Evolutionary conservation across 2,888 invertebrate species (phyloP).

Genomic region (Geophilus truncorum): DNA sequence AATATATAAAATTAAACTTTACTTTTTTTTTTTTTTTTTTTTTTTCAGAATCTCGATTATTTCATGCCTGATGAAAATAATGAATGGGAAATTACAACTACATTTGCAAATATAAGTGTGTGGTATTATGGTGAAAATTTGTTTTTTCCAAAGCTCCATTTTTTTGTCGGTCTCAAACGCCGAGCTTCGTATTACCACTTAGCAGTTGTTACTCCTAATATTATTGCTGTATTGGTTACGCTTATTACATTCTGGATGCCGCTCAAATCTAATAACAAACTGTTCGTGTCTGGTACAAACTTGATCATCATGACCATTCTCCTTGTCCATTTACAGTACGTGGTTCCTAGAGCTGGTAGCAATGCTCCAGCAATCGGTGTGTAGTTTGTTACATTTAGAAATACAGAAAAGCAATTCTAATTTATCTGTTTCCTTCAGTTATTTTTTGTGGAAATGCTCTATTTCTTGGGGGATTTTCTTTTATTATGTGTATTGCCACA

Average conservation of each 20-base stretch:
- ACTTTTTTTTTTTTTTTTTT: too few relatives aligned
- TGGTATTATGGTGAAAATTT: not conserved
- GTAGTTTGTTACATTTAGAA: not conserved
- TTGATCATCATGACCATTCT: not conserved
- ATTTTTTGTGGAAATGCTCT: slow-evolving; percentile 28
- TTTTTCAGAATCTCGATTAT: not conserved
- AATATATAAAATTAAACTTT: too few relatives aligned
- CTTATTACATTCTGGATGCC: slow-evolving; percentile 1
- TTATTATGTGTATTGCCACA: not conserved
- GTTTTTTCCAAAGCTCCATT: not conserved
- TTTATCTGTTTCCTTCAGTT: not conserved
- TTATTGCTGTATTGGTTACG: not conserved
- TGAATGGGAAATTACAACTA: slow-evolving; percentile 20
- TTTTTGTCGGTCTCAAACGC: not conserved
- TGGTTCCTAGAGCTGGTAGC: not conserved
- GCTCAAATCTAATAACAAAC: not conserved
- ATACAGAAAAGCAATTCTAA: not conserved
- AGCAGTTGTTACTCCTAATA: not conserved
- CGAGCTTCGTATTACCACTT: not conserved
- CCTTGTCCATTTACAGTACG: not conserved
- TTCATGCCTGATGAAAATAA: not conserved
- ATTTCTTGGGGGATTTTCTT: not conserved
- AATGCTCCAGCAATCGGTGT: not conserved
- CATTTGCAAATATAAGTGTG: not conserved
- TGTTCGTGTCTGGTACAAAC: not conserved